Evolutionary conservation across 1,140 invertebrate species (phyloP).

Genomic region (Orchesella cincta): DNA sequence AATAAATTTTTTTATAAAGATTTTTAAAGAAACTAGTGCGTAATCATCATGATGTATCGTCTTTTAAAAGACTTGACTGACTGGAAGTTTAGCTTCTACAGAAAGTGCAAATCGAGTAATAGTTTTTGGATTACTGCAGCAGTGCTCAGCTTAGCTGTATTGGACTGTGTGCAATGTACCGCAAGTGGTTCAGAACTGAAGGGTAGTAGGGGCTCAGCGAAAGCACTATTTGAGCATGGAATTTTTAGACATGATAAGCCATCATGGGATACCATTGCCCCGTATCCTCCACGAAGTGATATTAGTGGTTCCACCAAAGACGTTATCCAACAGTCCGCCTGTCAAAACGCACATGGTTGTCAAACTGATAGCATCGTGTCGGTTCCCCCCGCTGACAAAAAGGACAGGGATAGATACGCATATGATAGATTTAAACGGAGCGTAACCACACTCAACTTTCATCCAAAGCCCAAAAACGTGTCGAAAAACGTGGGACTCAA

Average conservation of each 20-base stretch:
- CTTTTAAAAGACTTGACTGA: constrained; percentile 4
- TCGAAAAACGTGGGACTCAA: constrained; percentile 9
- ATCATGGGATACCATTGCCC: neutral
- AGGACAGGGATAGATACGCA: neutral
- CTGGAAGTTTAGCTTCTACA: constrained; percentile 2
- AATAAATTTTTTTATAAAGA: no score
- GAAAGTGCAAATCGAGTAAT: neutral
- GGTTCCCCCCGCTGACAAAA: neutral
- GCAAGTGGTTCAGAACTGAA: neutral
- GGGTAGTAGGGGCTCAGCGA: neutral
- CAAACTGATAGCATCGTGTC: neutral
- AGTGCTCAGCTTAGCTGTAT: neutral
- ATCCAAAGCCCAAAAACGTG: constrained; percentile 13
- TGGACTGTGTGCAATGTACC: neutral
- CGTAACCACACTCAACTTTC: constrained; percentile 21
- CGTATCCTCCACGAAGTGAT: neutral
- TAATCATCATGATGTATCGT: constrained; percentile 6
- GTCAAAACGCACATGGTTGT: neutral
- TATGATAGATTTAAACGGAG: constrained; percentile 17
- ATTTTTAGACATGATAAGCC: constrained; percentile 11
- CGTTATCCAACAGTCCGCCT: neutral
- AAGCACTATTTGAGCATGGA: neutral
- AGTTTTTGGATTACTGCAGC: neutral
- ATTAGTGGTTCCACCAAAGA: constrained; percentile 1
- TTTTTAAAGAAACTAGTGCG: neutral